Base-by-base conservation (phyloP, 2,797 vertebrate species). In the Antrozous pallidus region DNA sequence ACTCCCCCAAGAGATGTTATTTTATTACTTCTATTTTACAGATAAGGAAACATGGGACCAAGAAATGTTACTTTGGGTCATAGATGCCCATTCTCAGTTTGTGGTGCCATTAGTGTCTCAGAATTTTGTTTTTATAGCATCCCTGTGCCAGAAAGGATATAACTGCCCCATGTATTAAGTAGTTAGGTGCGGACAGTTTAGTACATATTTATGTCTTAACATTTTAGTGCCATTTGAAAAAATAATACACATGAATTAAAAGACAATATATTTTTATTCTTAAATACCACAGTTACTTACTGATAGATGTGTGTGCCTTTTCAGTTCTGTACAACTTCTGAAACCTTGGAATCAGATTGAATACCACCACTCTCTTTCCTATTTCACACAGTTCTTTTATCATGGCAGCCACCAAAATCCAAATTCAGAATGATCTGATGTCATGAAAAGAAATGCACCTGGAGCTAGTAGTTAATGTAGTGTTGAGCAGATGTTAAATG, bases 1-100 rank as follows among this genome's bases (percentile, higher is more conserved):
- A 75, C 51, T 88, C 54, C 63, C 28, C 78, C 81, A 61, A 79
- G 79, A 36, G 36, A 17, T 85, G 10, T 69, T 90, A 9, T 42
- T 84, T 90, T 93, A 61, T 83, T 83, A 58, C 92, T 93, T 96
- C 16, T 36, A 38, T 51, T 82, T 93, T 83, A 61, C 24, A 58
- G 33, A 40, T 70, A 51, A 88, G 51, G 63, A 79, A 84, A 73
- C 47, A 63, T 56, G 67, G 86, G 75, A 84, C 40, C 7, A 67
- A 75, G 54, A 88, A 73, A 49, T 70, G 22, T 80, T 71, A 8
- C 51, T 40, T 40, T 87, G 40, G 5, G 33, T 95, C n/a, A 22
- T 77, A 61, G 84, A 77, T 31, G 79, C 18, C 28, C 33, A 71
- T 63, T 86, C 49, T 49, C 36, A 33, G 45, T 47, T 87, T 36